Evolutionary conservation across 2,888 invertebrate genomes (phyloP).

Genomic region (Sussaba pulchella): DNA sequence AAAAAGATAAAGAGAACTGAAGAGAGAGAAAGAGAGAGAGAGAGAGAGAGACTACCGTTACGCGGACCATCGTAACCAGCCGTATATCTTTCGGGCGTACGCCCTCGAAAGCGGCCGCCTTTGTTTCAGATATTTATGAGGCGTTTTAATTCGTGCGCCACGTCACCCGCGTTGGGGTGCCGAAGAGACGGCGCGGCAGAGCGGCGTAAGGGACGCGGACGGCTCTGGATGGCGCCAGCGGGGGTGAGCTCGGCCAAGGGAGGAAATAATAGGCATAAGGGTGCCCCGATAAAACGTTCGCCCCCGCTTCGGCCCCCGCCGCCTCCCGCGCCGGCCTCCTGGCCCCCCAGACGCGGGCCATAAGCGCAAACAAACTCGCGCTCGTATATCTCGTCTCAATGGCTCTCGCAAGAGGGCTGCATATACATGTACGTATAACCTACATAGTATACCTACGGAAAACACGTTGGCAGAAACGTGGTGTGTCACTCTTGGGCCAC

Average conservation of each 20-base stretch:
- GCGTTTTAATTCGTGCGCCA: constrained; percentile 84
- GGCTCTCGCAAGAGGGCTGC: constrained; percentile 74
- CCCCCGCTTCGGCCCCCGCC: constrained; percentile 60
- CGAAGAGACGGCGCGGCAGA: constrained; percentile 54
- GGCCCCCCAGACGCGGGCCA: constrained; percentile 73
- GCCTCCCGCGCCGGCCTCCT: too few species aligned
- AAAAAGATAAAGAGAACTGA: constrained; percentile 30
- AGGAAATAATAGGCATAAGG: constrained; percentile 82
- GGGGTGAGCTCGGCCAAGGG: constrained; percentile 59
- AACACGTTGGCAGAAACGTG: constrained; percentile 27
- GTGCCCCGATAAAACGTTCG: constrained; percentile 80
- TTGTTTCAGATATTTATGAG: constrained; percentile 85
- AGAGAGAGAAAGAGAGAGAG: constrained; percentile 32
- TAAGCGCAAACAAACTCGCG: constrained; percentile 85
- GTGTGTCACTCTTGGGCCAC: constrained; percentile 39
- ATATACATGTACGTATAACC: constrained; percentile 19
- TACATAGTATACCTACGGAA: neutral
- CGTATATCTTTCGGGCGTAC: constrained; percentile 83
- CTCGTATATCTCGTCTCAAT: constrained; percentile 86
- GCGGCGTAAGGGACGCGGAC: constrained; percentile 53
- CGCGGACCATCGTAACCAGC: constrained; percentile 78
- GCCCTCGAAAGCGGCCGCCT: constrained; percentile 83
- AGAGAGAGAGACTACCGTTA: constrained; percentile 51
- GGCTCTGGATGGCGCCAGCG: constrained; percentile 39
- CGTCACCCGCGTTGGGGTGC: constrained; percentile 75